Evolutionary conservation across 2,797 vertebrate genomes (phyloP), one percentile per base, ranked within the genome.

Genomic region (Aulostomus chinensis): DNA sequence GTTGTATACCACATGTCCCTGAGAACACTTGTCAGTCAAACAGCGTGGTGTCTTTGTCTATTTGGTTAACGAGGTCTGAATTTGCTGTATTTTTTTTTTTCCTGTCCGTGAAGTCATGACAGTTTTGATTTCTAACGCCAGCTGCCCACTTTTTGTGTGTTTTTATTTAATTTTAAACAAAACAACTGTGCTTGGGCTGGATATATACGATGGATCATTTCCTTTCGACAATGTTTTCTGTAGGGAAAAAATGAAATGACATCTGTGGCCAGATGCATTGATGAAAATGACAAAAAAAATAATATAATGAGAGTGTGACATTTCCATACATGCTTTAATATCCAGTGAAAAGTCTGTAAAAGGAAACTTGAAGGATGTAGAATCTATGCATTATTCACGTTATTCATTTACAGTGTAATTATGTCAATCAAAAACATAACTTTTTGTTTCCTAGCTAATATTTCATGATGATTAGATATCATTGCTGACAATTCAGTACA

Each of bases 21-120:
- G 13, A 54, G 20, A 56, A 57, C 38, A 20, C 47, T 3, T 39
- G 57, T 78, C 75, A 64, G 9, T 80, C 65, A 73, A 50, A 52
- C 73, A 48, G 51, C 6, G n/a, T 38, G 64, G 62, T 5, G 5
- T 62, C 32, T 62, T 53, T 30, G 0, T 13, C n/a, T 28, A 1
- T 35, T 72, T 42, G 32, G 11, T 36, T 38, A 42, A 56, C 33
- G 38, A 0, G 16, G 41, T 37, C 28, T 29, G 29, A 6, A n/a
- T 55, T 29, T 57, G 34, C 28, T 29, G 8, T 9, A 3, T 9
- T 11, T 25, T 10, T 48, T 8, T 14, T 14, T 65, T 40, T 36
- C 13, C 10, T 29, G 6, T 33, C 17, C 34, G 9, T 58, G 32
- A 14, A 46, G 16, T 35, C 26, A 7, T n/a, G 24, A 16, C 9